Base-by-base conservation (phyloP, 2,113 vertebrate species). In the Strix aluco region DNA sequence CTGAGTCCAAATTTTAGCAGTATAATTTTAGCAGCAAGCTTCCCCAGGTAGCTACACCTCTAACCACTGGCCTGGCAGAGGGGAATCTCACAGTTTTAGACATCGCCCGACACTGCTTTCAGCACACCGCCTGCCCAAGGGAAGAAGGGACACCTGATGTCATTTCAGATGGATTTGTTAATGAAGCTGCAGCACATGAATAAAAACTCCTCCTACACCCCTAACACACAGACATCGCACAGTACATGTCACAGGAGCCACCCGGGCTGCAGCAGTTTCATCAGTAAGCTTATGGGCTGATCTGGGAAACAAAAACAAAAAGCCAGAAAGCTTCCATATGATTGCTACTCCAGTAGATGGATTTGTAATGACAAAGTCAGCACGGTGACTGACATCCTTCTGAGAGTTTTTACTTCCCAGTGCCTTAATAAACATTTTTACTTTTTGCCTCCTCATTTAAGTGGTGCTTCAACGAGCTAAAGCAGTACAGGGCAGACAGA, bases 151-250 rank as follows among this genome's bases (percentile, higher is more conserved):
- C 13, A 23, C 34, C 38, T 2, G 14, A 20, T 2, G 30, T 6
- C 27, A 22, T 14, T 57, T 10, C 15, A 17, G 54, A 25, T 15
- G 36, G 8, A 5, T 34, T 58, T 18, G n/a, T 59, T 75, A 27
- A 42, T 3, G 32, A 63, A 70, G 34, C 47, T 19, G 32, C 22
- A 8, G 52, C 27, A 23, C 6, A 6, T 0, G 5, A 59, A 23
- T 15, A 25, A 65, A 63, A 36, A 34, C 59, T 19, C 51, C 16
- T 30, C 36, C 42, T 29, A 16, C 46, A 9, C 3, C 16, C 29
- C 32, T 7, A 14, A 54, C 1, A 6, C 25, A 15, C 2, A 0
- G 19, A 27, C 29, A 42, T 7, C 12, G 3, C 14, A 4, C 0
- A 0, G 1, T 12, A 34, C 3, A 2, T 18, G 32, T 12, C 3